Evolutionary conservation across 2,113 vertebrate species (phyloP).

Genomic region (Scartelaos histophorus): DNA sequence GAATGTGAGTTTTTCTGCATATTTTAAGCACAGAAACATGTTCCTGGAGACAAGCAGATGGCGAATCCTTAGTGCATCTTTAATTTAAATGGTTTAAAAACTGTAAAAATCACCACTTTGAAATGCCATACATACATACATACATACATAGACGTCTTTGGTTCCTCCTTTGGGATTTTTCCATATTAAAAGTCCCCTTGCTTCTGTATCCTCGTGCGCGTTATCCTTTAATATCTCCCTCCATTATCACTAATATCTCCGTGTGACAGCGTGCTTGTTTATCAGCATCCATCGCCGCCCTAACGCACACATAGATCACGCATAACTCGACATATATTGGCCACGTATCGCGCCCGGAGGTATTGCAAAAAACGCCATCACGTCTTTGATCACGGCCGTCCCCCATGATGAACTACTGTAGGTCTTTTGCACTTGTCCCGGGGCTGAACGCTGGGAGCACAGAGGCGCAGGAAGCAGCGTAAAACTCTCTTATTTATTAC

Average conservation of each 20-base stretch:
- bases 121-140: not conserved
- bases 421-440: conserved; percentile 37
- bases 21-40: too few relatives aligned
- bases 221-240: conserved; percentile 1
- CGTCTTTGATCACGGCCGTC: conserved; percentile 22
- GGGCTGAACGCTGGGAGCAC: conserved; percentile 7
- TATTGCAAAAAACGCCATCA: conserved; percentile 45
- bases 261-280: conserved; percentile 13
- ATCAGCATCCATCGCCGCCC: conserved; percentile 19
- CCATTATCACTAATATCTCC: conserved; percentile 10
- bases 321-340: conserved; percentile 33
- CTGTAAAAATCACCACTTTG: not conserved
- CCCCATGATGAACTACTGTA: conserved; percentile 43
- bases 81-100: not conserved
- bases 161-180: conserved; percentile 23
- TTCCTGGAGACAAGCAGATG: too few relatives aligned
- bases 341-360: conserved; percentile 35
- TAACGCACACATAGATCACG: conserved; percentile 31
- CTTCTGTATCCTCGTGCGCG: not conserved
- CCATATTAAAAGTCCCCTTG: not conserved
- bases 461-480: conserved; percentile 12
- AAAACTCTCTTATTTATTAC: conserved; percentile 66
- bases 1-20: too few relatives aligned
- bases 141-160: conserved; percentile 3
- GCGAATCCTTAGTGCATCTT: not conserved